Base-by-base conservation (phyloP, 1,140 invertebrate genomes). In the Phortica variegata region DNA sequence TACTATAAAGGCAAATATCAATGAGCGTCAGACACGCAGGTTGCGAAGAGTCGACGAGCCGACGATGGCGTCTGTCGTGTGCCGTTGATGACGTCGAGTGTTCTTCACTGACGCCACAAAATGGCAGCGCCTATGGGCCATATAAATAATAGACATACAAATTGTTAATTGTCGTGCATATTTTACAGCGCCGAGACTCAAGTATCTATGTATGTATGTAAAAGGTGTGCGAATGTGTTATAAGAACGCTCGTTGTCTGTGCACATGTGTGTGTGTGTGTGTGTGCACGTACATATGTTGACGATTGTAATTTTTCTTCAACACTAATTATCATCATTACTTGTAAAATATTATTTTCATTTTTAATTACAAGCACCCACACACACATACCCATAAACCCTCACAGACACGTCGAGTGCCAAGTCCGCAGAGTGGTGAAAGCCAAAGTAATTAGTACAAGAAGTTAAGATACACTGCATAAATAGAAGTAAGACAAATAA, bases 121-220 rank as follows among this genome's bases (percentile, higher is more conserved):
- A 58, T 53, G 50, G 48, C 42, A 58, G 41, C 54, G 52, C 55
- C 47, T 52, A 49, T 58, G 51, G 43, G 47, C 43, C 36, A 3
- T 38, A 50, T n/a, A 18, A 44, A 45, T 52, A 57, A 54, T 61
- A 58, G 59, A 54, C 55, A 61, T 26, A 26, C 53, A 59, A 63
- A 60, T 63, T 47, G 39, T 29, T 47, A 21, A 47, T 13, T 46
- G 59, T 40, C 46, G 44, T 58, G 49, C 46, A 60, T 56, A 60
- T 36, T 34, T 52, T 16, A 26, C 36, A 55, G 54, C 18, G 15
- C 23, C n/a, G n/a, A n/a, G n/a, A n/a, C n/a, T n/a, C n/a, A n/a
- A n/a, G n/a, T n/a, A n/a, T n/a, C n/a, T n/a, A n/a, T n/a, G n/a
- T n/a, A n/a, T n/a, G n/a, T n/a, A n/a, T n/a, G n/a, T n/a, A n/a